These are phyloP conservation scores for Mormoops blainvillei DNA, from an alignment of 2,113 vertebrate genomes.

Conservation along the genomic window DNA sequence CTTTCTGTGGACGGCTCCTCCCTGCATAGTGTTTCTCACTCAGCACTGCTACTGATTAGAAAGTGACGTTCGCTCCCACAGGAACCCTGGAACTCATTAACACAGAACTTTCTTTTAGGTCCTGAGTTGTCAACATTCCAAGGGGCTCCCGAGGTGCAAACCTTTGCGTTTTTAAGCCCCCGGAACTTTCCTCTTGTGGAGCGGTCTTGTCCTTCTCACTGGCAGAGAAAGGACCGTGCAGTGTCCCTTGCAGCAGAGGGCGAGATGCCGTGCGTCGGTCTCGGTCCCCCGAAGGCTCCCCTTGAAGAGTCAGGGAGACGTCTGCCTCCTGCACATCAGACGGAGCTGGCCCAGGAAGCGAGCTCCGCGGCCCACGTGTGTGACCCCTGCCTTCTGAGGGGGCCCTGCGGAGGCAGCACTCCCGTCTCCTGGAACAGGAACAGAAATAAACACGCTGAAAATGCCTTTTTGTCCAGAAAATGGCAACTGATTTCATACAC, in stretches of 20 bases:
- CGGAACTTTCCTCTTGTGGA: background rate
- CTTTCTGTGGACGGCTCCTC: conserved; percentile 44
- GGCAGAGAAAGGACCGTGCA: background rate
- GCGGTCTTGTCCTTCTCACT: background rate
- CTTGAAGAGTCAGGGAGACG: background rate
- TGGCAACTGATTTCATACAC: background rate
- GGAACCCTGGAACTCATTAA: background rate
- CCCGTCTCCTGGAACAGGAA: conserved; percentile 33
- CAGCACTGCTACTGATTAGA: background rate
- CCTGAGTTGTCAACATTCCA: conserved; percentile 56
- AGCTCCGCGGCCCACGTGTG: background rate
- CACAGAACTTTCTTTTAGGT: background rate
- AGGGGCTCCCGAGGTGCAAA: background rate
- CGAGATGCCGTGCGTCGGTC: background rate
- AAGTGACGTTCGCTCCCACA: conserved; percentile 1
- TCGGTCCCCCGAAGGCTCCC: background rate
- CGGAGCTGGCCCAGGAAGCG: background rate
- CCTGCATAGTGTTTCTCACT: conserved; percentile 65
- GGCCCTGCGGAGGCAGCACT: background rate
- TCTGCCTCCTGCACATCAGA: background rate
- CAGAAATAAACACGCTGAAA: background rate
- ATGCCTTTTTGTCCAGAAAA: background rate
- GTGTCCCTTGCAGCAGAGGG: background rate
- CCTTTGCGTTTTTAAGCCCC: background rate
- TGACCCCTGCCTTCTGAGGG: background rate